phyloP scores from a whole-genome alignment of 2,113 vertebrate species.

The Toxotes jaculatrix region DNA sequence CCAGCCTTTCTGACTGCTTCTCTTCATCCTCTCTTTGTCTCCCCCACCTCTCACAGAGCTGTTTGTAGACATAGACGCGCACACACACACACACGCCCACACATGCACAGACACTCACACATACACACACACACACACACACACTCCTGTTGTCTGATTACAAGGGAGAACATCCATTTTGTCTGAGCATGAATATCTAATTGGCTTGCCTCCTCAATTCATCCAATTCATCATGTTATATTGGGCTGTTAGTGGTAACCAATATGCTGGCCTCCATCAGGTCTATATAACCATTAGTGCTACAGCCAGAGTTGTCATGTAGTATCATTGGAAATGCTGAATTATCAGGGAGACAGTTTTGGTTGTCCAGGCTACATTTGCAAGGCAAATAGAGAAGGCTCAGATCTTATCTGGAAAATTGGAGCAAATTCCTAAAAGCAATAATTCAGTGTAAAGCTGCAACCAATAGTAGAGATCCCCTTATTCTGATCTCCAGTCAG shows the following conservation, averaged over 20 bases:
- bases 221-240: constrained; percentile 79
- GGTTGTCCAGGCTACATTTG: not conserved
- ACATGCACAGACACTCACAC: no score
- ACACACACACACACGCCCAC: constrained; percentile 43
- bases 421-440: not conserved
- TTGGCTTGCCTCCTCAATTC: constrained; percentile 71
- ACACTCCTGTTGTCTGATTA: constrained; percentile 53
- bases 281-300: constrained; percentile 41
- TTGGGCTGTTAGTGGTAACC: constrained; percentile 75
- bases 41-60: constrained; percentile 31
- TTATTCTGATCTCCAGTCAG: not conserved
- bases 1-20: not conserved
- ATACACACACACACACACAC: constrained; percentile 49
- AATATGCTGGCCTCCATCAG: constrained; percentile 69
- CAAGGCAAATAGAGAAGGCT: not conserved
- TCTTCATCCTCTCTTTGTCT: constrained; percentile 1
- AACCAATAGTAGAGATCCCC: not conserved
- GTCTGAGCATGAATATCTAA: constrained; percentile 81
- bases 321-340: constrained; percentile 27
- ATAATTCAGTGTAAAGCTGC: not conserved
- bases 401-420: not conserved
- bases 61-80: constrained; percentile 28
- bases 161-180: constrained; percentile 73
- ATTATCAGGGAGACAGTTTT: constrained; percentile 25
- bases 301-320: constrained; percentile 32